Evolutionary conservation across 2,888 invertebrate species (phyloP), one percentile per base, ranked within the genome.

Genomic region (Crepidodera aurea): DNA sequence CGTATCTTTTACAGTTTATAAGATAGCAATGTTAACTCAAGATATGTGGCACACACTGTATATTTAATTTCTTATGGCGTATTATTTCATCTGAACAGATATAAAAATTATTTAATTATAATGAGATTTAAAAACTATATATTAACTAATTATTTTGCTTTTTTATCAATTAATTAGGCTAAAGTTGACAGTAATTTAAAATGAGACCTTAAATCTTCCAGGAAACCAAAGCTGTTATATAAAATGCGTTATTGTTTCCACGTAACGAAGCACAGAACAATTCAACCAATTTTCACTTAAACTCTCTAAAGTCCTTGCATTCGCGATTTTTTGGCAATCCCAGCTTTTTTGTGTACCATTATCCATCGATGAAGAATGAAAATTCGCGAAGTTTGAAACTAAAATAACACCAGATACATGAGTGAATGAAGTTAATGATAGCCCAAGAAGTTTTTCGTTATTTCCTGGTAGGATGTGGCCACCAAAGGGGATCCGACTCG

Each of bases 381-480:
- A 48, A 57, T 39, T 39, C 42, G 19, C 29, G 15, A 50, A 34
- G 51, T 51, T 53, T 39, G 44, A 46, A 44, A 32, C 19, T 46
- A 15, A 46, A 56, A 56, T 46, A 46, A 56, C 46, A 32, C 46
- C 46, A 25, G 27, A 57, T 57, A 50, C 57, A 37, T 57, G 57
- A 57, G 48, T 40, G 57, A 48, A 44, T 57, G 48, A 57, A 32
- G 48, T 57, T 39, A 39, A 57, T 37, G 55, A 18, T 40, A 37
- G 32, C 51, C n/a, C n/a, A 40, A 53, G 37, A 40, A 29, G 59
- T 66, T 66, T 66, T 65, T 66, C 59, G 60, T 55, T 22, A 59
- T 62, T 68, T 66, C 65, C 61, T 54, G 57, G 68, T 68, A 68
- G 54, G 68, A 70, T 70, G 69, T 70, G 70, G 64, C 72, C 69